These are phyloP conservation scores for Epinephelus fuscoguttatus DNA, from an alignment of 2,113 vertebrate species.

Conservation along the genomic window DNA sequence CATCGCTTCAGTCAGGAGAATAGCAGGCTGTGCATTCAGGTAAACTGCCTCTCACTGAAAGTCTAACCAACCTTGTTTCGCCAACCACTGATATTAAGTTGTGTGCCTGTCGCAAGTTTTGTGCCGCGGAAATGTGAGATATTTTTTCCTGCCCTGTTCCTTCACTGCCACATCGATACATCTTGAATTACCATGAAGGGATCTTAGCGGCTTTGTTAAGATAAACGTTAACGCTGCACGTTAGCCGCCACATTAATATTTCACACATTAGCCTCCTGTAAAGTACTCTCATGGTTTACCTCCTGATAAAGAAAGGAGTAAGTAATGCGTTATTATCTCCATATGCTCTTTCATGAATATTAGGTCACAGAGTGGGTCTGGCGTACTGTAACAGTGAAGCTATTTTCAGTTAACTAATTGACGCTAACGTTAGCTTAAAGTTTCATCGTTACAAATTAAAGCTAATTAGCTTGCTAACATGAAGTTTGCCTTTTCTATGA, in stretches of 20 bases:
- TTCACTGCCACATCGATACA: neutral
- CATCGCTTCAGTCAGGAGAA: conserved; percentile 54
- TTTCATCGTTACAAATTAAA: neutral
- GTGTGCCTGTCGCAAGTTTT: neutral
- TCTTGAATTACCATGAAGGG: conserved; percentile 12
- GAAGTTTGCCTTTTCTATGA: neutral
- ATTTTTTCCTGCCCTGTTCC: neutral
- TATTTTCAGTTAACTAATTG: neutral
- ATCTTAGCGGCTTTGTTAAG: conserved; percentile 4
- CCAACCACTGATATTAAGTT: neutral
- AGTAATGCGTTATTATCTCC: neutral
- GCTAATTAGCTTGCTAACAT: neutral
- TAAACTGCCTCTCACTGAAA: conserved; percentile 32
- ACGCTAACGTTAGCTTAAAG: neutral
- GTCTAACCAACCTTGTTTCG: rapidly evolving
- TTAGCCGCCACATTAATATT: conserved; percentile 41
- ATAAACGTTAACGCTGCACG: conserved; percentile 17
- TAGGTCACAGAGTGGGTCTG: neutral
- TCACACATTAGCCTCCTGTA: neutral
- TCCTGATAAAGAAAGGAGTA: neutral
- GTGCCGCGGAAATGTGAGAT: neutral
- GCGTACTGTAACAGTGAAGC: neutral
- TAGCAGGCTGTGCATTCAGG: conserved; percentile 46
- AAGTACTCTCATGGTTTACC: rapidly evolving
- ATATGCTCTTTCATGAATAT: neutral